Percentiles rank a stretch among this genome's conserved stretches.
Conservation (phyloP, 2,797 vertebrate genomes). For the Poeciliopsis infans region DNA sequence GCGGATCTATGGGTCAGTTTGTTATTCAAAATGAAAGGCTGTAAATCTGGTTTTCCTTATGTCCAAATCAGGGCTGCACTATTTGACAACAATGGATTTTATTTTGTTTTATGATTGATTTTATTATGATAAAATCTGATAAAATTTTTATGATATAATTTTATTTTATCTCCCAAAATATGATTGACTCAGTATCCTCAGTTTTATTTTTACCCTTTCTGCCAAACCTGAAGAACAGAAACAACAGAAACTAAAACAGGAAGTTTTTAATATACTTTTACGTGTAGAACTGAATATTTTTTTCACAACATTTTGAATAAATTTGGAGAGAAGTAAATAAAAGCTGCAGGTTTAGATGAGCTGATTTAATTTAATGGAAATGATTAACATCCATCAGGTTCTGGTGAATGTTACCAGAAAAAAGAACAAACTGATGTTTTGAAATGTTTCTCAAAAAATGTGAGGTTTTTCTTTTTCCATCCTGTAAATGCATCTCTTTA, state of each 20-base stretch:
- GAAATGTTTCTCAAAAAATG: neutral
- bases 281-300: neutral
- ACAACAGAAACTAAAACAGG: neutral
- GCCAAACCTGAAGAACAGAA: neutral
- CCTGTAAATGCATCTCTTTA: neutral
- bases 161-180: neutral
- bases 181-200: neutral
- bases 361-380: neutral
- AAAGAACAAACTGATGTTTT: neutral
- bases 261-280: neutral
- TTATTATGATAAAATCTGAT: too few relatives aligned
- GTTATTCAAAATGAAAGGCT: neutral
- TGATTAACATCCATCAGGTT: neutral
- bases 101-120: too few relatives aligned
- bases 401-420: neutral
- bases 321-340: neutral
- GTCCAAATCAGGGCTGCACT: neutral
- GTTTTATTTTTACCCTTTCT: neutral
- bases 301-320: neutral
- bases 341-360: neutral
- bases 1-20: neutral
- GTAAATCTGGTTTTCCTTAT: neutral
- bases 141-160: too few relatives aligned
- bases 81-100: neutral
- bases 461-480: neutral